These are phyloP conservation scores for Hylomyscus alleni DNA, from an alignment of 2,797 vertebrate species.

Conservation along the genomic window DNA sequence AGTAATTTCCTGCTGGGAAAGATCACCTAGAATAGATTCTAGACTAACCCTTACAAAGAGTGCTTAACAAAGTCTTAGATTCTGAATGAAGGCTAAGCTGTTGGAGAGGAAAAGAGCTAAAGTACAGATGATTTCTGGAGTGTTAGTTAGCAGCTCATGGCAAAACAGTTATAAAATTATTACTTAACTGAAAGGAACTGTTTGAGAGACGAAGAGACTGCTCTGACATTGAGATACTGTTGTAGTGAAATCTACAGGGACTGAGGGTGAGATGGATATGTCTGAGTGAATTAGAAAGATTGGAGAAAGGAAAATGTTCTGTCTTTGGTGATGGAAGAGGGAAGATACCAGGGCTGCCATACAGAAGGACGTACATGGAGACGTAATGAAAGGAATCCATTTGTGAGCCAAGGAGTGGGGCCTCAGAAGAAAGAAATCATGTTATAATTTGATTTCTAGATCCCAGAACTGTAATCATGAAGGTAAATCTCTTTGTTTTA, in stretches of 20 bases:
- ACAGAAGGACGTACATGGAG: background rate
- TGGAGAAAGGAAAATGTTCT: background rate
- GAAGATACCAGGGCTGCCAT: background rate
- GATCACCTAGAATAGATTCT: background rate
- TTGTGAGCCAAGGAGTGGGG: background rate
- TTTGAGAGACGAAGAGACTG: background rate
- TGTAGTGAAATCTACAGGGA: background rate
- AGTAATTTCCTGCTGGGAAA: constrained; percentile 50
- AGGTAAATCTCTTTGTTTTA: constrained; percentile 29
- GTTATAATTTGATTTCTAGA: background rate
- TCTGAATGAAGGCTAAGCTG: background rate
- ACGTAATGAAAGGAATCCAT: background rate
- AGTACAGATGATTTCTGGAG: background rate
- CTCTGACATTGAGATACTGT: background rate
- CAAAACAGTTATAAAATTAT: constrained; percentile 42
- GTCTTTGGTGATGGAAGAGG: background rate
- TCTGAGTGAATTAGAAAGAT: constrained; percentile 18
- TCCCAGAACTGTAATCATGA: background rate
- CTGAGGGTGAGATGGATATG: background rate
- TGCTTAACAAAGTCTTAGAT: background rate
- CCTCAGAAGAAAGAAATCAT: background rate
- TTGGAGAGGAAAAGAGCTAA: background rate
- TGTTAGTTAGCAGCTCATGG: background rate
- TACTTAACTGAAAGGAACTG: background rate
- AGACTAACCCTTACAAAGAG: constrained; percentile 37